Base-by-base conservation (phyloP, 1,140 invertebrate genomes). In the Stegodyphus dumicola region DNA sequence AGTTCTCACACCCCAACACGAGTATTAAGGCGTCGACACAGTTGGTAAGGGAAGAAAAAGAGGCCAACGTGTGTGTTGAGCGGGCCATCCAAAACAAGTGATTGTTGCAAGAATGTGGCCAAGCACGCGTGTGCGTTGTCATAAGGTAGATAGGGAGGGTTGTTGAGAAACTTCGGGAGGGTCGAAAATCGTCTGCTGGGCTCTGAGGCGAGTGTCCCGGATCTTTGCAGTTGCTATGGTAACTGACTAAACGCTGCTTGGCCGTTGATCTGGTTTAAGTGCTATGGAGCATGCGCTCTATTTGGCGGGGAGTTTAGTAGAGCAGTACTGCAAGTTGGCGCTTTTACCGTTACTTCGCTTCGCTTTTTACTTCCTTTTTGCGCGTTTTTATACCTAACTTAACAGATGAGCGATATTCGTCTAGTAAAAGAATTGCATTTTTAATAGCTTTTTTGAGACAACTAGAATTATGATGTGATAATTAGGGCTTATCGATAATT, bases 171-270 rank as follows among this genome's bases (percentile, higher is more conserved):
- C 13, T 33, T 71, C 51, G 67, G 77, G 66, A 54, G 77, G 66
- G 53, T 51, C 67, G 77, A 66, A 65, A 51, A 49, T 17, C 65
- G 77, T 80, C 77, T 80, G 77, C 77, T 67, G 60, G 77, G 15
- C 65, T 49, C 15, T n/a, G 7, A 77, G 66, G 77, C 60, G 67
- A 80, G 52, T 71, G 77, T 80, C 65, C 77, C 67, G 77, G 77
- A 80, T 80, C 67, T 78, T 60, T 78, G 54, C 48, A 11, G 77
- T 80, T 60, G 54, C 77, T 15, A 80, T 80, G 65, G 67, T 18
- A 71, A 80, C 67, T 7, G 18, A 11, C 33, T 33, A 52, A 65
- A 77, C 77, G 5, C 18, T 49, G 69, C 49, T 52, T 75, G 73
- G 52, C 73, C 52, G 67, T 71, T 80, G 56, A 9, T 60, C 56